Evolutionary conservation across 2,113 vertebrate genomes (phyloP).

Genomic region (Chlorodrepanis virens): DNA sequence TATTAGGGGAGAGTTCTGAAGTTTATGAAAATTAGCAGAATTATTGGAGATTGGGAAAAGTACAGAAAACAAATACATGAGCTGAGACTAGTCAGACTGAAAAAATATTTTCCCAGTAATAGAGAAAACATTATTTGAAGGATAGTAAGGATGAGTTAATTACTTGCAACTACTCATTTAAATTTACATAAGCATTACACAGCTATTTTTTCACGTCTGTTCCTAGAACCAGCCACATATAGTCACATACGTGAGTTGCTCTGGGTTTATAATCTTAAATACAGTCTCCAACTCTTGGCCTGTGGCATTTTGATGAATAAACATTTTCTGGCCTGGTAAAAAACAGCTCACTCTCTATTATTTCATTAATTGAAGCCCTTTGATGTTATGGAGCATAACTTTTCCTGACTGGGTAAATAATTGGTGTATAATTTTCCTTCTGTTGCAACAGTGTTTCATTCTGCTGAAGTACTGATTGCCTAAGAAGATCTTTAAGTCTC

Average conservation of each 20-base stretch:
- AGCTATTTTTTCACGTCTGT: not conserved
- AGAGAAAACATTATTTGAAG: not conserved
- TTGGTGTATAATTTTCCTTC: constrained; percentile 29
- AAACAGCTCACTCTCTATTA: not conserved
- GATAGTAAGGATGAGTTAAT: constrained; percentile 11
- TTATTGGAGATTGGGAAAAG: not conserved
- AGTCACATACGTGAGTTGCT: not conserved
- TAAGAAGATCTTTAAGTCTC: constrained; percentile 18
- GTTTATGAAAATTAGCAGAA: constrained; percentile 11
- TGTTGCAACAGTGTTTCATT: constrained; percentile 17
- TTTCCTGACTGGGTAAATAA: constrained; percentile 34
- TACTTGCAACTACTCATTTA: not conserved
- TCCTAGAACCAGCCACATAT: not conserved
- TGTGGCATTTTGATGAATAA: not conserved
- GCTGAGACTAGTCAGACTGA: not conserved
- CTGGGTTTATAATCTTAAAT: not conserved
- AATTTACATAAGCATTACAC: not conserved
- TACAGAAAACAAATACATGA: not conserved
- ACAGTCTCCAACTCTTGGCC: not conserved
- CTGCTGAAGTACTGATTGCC: constrained; percentile 19
- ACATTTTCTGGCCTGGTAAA: not conserved
- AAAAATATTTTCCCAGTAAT: not conserved
- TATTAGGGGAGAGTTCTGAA: not conserved
- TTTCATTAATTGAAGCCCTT: constrained; percentile 14
- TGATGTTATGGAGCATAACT: constrained; percentile 27